Evolutionary conservation across 1,140 invertebrate genomes (phyloP), one percentile per base, ranked within the genome.

Genomic region (Drosophila kepulauana): DNA sequence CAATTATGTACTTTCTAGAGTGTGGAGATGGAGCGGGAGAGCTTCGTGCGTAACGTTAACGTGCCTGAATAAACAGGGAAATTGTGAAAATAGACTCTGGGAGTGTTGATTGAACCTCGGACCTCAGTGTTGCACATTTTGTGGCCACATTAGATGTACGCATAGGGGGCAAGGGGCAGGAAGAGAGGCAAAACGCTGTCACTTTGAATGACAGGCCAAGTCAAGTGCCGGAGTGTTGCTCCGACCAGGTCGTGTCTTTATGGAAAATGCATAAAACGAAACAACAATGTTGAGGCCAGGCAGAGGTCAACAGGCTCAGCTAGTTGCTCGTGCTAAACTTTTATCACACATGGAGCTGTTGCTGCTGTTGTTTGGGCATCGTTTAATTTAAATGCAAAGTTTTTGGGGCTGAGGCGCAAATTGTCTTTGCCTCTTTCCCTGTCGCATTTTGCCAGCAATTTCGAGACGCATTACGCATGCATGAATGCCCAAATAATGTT

Each of bases 391-490:
- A 81, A 88, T 91, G 80, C 82, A 90, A 90, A 90, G 78, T 79
- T 82, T 79, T 82, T 79, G 69, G 45, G 66, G 16, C 51, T 49
- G 62, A 49, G 73, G 45, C 52, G 63, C 67, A 84, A 88, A 88
- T 87, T 88, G 84, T 87, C 85, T 84, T 87, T 88, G 66, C 59
- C 49, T 25, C 20, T 25, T 25, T 52, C 30, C 67, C 16, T 46
- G 7, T 10, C 28, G 7, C 28, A n/a, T 7, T 35, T 35, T 10
- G 58, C 48, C 57, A 58, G 72, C 86, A 81, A 81, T 81, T 85
- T 90, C 86, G 85, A 89, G 85, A 87, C 84, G 81, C 86, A 91
- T 91, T 91, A 91, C 81, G 79, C 86, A 91, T 91, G 89, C 89
- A 91, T 91, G 89, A 69, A 57, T 82, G 90, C 63, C 89, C 84